These are phyloP conservation scores for Microcebus jonahi DNA, from an alignment of 2,113 vertebrate genomes.

Conservation along the genomic window DNA sequence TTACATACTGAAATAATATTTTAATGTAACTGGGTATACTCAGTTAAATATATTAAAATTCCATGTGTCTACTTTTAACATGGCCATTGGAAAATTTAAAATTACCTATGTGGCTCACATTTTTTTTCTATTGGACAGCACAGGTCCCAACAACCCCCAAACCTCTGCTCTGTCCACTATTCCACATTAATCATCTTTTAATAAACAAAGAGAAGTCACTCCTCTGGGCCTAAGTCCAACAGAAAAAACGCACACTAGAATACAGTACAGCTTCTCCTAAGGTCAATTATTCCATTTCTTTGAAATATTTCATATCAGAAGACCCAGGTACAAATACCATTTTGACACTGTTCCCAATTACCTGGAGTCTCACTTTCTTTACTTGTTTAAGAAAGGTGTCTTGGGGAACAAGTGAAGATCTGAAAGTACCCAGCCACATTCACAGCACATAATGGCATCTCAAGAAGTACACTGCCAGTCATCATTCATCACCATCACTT, in stretches of 20 bases:
- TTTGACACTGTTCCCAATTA: background rate
- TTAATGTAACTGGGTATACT: background rate
- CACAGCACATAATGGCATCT: background rate
- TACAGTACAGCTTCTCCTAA: constrained; percentile 2
- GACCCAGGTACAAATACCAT: background rate
- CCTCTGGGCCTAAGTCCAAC: constrained; percentile 35
- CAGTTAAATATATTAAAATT: background rate
- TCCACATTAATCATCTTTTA: constrained; percentile 3
- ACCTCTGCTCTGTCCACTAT: background rate
- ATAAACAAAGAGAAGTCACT: background rate
- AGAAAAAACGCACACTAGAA: background rate
- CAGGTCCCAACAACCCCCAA: background rate
- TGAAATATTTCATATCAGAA: constrained; percentile 26
- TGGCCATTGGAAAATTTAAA: background rate
- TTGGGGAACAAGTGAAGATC: background rate
- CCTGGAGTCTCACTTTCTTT: constrained; percentile 23
- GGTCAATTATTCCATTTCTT: background rate
- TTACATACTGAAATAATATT: constrained; percentile 19
- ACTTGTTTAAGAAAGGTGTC: background rate
- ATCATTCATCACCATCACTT: background rate
- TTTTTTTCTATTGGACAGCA: background rate
- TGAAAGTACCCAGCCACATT: background rate
- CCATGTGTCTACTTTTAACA: background rate
- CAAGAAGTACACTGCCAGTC: background rate
- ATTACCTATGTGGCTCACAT: background rate